Evolutionary conservation across 2,888 invertebrate genomes (phyloP).

Genomic region (Harpalus rubripes): DNA sequence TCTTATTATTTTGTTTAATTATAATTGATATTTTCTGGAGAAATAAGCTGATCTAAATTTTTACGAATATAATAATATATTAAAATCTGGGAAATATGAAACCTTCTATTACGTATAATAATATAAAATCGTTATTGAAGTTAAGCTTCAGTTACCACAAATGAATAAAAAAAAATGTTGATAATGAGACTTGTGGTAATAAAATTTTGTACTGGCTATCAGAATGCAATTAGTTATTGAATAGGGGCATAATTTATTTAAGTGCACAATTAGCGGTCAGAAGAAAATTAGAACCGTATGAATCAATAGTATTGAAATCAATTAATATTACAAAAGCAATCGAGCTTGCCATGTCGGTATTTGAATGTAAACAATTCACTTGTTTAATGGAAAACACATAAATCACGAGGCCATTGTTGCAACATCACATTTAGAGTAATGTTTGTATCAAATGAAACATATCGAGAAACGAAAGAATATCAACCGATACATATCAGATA

Average conservation of each 20-base stretch:
- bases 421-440: slow-evolving; percentile 44
- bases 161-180: neutral
- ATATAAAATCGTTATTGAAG: neutral
- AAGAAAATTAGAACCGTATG: neutral
- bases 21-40: no score
- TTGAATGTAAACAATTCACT: slow-evolving; percentile 22
- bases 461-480: slow-evolving; percentile 56
- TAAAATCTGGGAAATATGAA: no score
- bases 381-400: slow-evolving; percentile 36
- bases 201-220: slow-evolving; percentile 9
- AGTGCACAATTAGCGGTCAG: neutral
- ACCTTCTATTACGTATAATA: no score
- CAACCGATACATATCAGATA: slow-evolving; percentile 63
- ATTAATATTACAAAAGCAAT: slow-evolving; percentile 31
- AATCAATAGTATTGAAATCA: slow-evolving; percentile 37
- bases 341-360: slow-evolving; percentile 5
- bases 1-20: no score
- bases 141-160: neutral
- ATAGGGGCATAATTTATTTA: slow-evolving; percentile 29
- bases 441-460: slow-evolving; percentile 50
- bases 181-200: slow-evolving; percentile 1
- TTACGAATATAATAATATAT: no score
- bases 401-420: slow-evolving; percentile 41
- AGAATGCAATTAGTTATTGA: slow-evolving; percentile 24
- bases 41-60: no score